Conservation (phyloP, 2,113 vertebrate genomes). For the Cairina moschata region DNA sequence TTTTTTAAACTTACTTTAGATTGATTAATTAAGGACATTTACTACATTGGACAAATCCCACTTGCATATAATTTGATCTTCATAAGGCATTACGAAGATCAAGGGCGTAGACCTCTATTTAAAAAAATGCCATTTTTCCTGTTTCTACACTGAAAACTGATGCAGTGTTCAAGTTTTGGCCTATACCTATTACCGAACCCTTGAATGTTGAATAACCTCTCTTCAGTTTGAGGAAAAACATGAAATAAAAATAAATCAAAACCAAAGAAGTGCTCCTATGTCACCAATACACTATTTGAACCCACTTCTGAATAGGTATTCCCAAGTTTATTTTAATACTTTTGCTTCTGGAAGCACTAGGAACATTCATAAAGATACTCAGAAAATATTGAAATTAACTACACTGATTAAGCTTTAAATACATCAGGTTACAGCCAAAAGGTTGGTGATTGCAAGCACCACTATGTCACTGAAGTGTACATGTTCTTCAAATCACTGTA, state of each 20-base stretch:
- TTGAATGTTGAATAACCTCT: neutral
- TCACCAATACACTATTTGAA: neutral
- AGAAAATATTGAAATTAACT: neutral
- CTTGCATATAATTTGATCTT: neutral
- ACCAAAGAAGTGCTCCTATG: neutral
- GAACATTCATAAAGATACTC: neutral
- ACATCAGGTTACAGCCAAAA: neutral
- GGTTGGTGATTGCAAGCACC: neutral
- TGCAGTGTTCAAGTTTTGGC: neutral
- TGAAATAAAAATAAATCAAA: neutral
- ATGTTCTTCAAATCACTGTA: neutral
- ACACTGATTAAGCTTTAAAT: neutral
- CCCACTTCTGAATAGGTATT: neutral
- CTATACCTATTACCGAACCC: neutral
- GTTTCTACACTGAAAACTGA: neutral
- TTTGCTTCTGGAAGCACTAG: neutral
- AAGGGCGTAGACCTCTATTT: neutral
- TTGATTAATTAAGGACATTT: neutral
- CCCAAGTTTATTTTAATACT: neutral
- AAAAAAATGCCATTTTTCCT: neutral
- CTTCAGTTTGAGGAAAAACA: neutral
- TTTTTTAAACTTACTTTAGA: neutral
- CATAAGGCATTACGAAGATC: neutral
- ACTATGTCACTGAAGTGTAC: neutral
- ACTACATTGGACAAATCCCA: neutral